A percentile compares a stretch with the other conserved stretches of the same genome.
phyloP scores from a whole-genome alignment of 2,113 vertebrate species.

The Tyrannus savana region DNA sequence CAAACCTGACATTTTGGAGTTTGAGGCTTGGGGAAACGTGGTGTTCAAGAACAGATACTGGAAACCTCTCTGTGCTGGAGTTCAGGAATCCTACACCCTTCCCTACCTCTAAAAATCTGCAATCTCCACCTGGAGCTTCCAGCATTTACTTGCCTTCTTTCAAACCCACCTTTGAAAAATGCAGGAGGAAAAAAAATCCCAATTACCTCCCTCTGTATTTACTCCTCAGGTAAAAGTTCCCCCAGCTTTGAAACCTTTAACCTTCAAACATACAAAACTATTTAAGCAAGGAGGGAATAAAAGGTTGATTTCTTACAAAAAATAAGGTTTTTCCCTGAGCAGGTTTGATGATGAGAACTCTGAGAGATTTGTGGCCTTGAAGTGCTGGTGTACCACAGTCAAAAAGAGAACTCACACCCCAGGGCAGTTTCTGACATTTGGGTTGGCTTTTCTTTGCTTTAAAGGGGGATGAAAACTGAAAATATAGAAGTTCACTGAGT shows the following conservation, averaged over 20 bases:
- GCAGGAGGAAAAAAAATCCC: no score
- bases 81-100: neutral
- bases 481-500: neutral
- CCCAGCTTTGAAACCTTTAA: neutral
- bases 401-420: neutral
- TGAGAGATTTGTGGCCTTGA: neutral
- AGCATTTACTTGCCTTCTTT: neutral
- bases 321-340: neutral
- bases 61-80: neutral
- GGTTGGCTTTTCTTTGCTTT: neutral
- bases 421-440: slow-evolving; percentile 44
- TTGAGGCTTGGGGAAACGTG: neutral
- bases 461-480: neutral
- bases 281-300: neutral
- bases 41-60: rapidly evolving
- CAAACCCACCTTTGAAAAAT: neutral
- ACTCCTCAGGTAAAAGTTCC: neutral
- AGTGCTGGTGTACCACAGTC: neutral
- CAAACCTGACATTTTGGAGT: neutral
- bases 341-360: neutral
- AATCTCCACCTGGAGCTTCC: neutral
- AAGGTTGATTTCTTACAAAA: neutral
- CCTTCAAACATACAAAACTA: neutral
- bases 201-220: neutral
- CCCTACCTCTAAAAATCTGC: neutral